These are phyloP conservation scores for Tillus elongatus DNA, from an alignment of 2,888 invertebrate genomes.

Conservation along the genomic window DNA sequence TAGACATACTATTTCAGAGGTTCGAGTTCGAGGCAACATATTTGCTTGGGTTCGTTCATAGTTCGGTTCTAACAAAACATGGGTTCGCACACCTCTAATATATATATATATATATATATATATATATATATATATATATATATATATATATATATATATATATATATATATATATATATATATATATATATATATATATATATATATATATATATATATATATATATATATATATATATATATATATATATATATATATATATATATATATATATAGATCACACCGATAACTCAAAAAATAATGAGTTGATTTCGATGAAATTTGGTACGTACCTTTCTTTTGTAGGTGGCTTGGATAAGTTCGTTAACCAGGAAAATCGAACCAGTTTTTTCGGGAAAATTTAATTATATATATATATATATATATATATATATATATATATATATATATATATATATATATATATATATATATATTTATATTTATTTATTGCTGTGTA, in stretches of 20 bases:
- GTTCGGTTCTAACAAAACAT: too few species aligned
- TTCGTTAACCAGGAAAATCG: too few species aligned
- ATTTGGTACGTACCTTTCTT: too few species aligned
- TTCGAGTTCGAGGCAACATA: too few species aligned
- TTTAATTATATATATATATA: conserved; percentile 4
- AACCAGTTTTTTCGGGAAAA: too few species aligned
- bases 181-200: conserved; percentile 8
- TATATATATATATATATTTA: conserved; percentile 5
- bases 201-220: conserved; percentile 7
- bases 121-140: conserved; percentile 9
- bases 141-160: conserved; percentile 7
- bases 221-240: conserved; percentile 4
- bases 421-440: conserved; percentile 5
- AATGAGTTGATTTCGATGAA: too few species aligned
- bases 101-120: too few species aligned
- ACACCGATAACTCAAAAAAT: too few species aligned
- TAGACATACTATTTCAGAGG: too few species aligned
- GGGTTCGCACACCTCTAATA: too few species aligned
- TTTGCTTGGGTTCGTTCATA: too few species aligned
- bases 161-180: conserved; percentile 9
- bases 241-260: conserved; percentile 5
- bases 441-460: conserved; percentile 5
- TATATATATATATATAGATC: conserved; percentile 5
- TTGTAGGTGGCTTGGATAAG: too few species aligned
- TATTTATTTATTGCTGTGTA: not conserved